Evolutionary conservation across 2,113 vertebrate species (phyloP).

Genomic region (Mugil cephalus): DNA sequence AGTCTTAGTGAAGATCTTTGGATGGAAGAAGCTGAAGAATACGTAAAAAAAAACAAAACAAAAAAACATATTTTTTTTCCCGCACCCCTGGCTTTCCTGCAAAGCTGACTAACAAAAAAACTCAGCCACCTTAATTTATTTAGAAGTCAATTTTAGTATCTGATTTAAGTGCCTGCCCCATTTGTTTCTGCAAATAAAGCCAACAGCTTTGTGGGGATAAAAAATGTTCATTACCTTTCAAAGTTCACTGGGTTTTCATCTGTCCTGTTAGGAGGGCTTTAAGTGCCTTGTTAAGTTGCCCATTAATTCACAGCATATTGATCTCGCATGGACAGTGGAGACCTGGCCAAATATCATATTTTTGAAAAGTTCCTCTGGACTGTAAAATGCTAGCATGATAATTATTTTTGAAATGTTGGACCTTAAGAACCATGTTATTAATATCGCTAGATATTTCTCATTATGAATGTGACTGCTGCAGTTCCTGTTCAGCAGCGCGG

Average conservation of each 20-base stretch:
- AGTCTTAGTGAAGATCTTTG: constrained; percentile 6
- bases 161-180: constrained; percentile 63
- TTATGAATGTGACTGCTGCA: constrained; percentile 54
- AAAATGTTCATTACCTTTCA: constrained; percentile 80
- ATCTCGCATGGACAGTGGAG: constrained; percentile 51
- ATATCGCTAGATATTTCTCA: constrained; percentile 56
- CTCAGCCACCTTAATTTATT: constrained; percentile 61
- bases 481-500: constrained; percentile 29
- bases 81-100: constrained; percentile 13
- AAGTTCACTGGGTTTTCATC: constrained; percentile 78
- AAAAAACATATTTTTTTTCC: background rate
- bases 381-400: constrained; percentile 63
- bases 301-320: constrained; percentile 78
- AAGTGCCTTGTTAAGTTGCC: constrained; percentile 80
- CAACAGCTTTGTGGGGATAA: constrained; percentile 59
- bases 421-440: constrained; percentile 48
- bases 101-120: constrained; percentile 17
- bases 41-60: background rate
- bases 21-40: constrained; percentile 6
- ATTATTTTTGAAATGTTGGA: constrained; percentile 71
- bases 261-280: constrained; percentile 77
- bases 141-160: constrained; percentile 67
- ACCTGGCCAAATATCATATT: constrained; percentile 67
- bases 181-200: constrained; percentile 75
- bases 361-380: constrained; percentile 59